A percentile compares a stretch with the other conserved stretches of the same genome.
phyloP scores from a whole-genome alignment of 23 tunicate species.

The Halocynthia roretzi region DNA sequence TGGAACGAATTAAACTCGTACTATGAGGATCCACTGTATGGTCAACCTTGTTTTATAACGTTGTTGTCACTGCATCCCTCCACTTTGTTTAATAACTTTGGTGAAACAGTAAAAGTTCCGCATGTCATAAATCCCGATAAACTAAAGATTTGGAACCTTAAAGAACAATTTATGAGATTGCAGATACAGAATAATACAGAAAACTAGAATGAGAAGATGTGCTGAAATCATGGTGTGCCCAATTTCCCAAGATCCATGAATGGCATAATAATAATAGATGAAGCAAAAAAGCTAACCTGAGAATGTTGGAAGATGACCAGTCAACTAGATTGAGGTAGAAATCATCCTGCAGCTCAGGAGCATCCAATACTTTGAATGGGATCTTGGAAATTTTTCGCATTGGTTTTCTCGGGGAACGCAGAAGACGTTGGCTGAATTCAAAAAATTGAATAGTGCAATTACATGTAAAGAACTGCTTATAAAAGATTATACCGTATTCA shows the following conservation, averaged over 20 bases:
- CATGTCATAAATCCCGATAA: too few relatives aligned
- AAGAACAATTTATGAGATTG: background rate
- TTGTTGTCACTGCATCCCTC: too few relatives aligned
- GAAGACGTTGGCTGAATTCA: slow-evolving; percentile 65
- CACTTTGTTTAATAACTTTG: too few relatives aligned
- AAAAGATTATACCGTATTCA: background rate
- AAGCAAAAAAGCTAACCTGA: slow-evolving; percentile 49
- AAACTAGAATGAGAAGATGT: too few relatives aligned
- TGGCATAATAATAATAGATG: background rate
- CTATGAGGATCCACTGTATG: too few relatives aligned
- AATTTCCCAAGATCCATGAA: background rate
- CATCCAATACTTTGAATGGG: slow-evolving; percentile 94
- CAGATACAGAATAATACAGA: too few relatives aligned
- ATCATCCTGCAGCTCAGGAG: slow-evolving; percentile 97
- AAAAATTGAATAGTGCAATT: background rate
- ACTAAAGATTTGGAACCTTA: background rate
- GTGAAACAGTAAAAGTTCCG: too few relatives aligned
- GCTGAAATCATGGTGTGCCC: background rate
- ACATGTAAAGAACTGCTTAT: background rate
- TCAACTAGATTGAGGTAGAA: slow-evolving; percentile 92
- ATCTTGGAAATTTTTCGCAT: slow-evolving; percentile 96
- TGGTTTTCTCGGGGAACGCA: slow-evolving; percentile 88
- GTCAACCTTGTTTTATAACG: too few relatives aligned
- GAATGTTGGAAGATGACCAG: slow-evolving; percentile 91
- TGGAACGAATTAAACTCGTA: too few relatives aligned